phyloP scores from a whole-genome alignment of 1,140 invertebrate genomes.

The Aphelenchoides fujianensis region DNA sequence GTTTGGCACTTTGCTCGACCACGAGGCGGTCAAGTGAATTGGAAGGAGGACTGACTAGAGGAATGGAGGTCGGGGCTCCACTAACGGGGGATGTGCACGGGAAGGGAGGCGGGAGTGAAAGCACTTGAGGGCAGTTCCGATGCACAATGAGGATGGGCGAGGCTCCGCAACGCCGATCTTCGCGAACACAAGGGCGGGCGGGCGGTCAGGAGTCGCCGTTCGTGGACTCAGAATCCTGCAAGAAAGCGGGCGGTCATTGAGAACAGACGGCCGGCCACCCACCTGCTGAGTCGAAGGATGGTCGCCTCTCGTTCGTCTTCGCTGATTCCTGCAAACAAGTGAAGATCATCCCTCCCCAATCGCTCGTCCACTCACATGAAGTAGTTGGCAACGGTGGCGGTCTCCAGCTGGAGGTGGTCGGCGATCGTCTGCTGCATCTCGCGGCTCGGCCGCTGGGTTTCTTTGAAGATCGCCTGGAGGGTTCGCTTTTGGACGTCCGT shows the following conservation, averaged over 20 bases:
- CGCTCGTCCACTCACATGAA: no score
- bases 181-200: no score
- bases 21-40: no score
- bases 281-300: background rate
- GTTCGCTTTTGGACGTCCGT: conserved; percentile 99
- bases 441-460: conserved; percentile 97
- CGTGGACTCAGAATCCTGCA: background rate
- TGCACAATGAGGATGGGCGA: background rate
- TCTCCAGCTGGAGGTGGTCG: conserved; percentile 89
- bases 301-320: background rate
- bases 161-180: background rate
- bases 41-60: background rate
- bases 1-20: no score
- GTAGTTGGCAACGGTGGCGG: conserved; percentile 98
- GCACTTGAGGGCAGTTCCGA: background rate
- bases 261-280: background rate
- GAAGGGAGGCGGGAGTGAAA: background rate
- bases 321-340: no score
- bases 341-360: no score
- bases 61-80: background rate
- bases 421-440: conserved; percentile 99
- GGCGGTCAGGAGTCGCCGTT: background rate
- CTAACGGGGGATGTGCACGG: background rate
- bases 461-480: conserved; percentile 74
- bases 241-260: no score